Evolutionary conservation across 2,113 vertebrate genomes (phyloP).

Genomic region (Aegypius monachus): DNA sequence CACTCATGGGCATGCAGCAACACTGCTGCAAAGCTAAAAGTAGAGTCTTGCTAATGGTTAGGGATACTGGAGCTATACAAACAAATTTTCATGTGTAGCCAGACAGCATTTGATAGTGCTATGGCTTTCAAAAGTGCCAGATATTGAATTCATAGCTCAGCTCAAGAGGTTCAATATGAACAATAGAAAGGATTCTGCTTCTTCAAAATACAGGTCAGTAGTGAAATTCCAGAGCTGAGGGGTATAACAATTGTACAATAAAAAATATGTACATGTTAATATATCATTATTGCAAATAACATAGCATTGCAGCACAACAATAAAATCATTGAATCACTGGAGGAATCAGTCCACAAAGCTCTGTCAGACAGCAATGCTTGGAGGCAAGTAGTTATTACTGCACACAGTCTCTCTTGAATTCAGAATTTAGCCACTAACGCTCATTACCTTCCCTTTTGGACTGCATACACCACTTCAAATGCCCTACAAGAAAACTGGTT

Average conservation of each 20-base stretch:
- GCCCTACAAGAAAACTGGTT: background rate
- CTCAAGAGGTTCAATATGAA: background rate
- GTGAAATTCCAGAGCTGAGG: background rate
- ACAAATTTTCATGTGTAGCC: background rate
- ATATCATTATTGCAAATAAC: background rate
- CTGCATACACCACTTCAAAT: background rate
- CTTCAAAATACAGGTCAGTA: background rate
- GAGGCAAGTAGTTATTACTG: background rate
- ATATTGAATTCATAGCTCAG: background rate
- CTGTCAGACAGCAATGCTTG: background rate
- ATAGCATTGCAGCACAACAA: background rate
- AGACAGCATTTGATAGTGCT: background rate
- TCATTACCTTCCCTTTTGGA: background rate
- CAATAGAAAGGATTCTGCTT: background rate
- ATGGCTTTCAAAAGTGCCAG: background rate
- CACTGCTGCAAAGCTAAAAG: background rate
- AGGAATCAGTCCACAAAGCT: background rate
- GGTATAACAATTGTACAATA: background rate
- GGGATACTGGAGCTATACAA: background rate
- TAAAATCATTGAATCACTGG: background rate
- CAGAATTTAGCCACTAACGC: background rate
- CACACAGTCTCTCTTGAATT: background rate
- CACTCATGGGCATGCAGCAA: background rate
- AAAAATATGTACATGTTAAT: background rate
- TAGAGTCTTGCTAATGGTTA: background rate